Percentiles rank a stretch among this genome's conserved stretches.
Conservation (phyloP, 1,140 invertebrate genomes). For the Micrasema minimum region DNA sequence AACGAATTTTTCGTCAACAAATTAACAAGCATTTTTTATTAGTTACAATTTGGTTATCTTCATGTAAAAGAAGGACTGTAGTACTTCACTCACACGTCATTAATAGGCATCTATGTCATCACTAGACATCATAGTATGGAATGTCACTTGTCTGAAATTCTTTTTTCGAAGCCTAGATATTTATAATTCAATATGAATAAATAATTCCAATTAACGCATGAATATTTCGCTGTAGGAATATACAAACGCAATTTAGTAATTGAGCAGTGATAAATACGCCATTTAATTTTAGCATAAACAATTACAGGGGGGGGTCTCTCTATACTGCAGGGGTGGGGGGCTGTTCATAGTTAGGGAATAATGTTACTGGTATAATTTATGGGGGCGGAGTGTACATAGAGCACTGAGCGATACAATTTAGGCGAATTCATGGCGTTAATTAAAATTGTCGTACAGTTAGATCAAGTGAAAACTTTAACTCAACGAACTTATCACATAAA, state of each 20-base stretch:
- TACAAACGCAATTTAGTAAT: conserved; percentile 2
- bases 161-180: too few relatives aligned
- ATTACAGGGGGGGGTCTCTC: neutral
- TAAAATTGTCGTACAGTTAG: conserved; percentile 37
- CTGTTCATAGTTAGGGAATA: conserved; percentile 26
- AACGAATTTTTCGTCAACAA: too few relatives aligned
- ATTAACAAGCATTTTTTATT: too few relatives aligned
- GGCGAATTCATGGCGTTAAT: conserved; percentile 43
- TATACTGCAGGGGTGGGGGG: neutral
- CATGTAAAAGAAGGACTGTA: too few relatives aligned
- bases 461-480: neutral
- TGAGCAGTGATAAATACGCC: conserved; percentile 13
- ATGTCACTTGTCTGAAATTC: too few relatives aligned
- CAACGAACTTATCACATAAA: neutral
- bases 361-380: conserved; percentile 26
- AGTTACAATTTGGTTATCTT: too few relatives aligned
- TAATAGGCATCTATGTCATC: too few relatives aligned
- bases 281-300: conserved; percentile 28
- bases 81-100: too few relatives aligned
- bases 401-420: conserved; percentile 43
- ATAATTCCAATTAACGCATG: too few relatives aligned
- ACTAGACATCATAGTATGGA: too few relatives aligned
- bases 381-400: conserved; percentile 18
- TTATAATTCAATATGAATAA: too few relatives aligned
- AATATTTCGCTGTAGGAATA: too few relatives aligned